phyloP scores from a whole-genome alignment of 2,888 invertebrate genomes.

The Phyllotreta striolata region DNA sequence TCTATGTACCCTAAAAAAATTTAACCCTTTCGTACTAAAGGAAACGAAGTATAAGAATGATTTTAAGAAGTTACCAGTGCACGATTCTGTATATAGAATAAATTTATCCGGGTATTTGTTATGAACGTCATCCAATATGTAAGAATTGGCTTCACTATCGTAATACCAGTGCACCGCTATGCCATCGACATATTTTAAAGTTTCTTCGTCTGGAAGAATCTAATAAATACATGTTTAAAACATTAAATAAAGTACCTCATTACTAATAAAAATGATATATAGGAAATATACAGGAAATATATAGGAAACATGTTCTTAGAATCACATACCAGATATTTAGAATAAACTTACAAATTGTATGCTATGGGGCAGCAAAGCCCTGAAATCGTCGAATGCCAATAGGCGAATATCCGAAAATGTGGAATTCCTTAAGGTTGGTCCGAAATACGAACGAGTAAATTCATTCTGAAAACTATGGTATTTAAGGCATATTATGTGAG shows the following conservation, averaged over 20 bases:
- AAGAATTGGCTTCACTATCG: constrained; percentile 68
- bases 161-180: constrained; percentile 87
- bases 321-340: not conserved
- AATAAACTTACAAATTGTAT: constrained; percentile 8
- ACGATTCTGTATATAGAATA: constrained; percentile 76
- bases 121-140: constrained; percentile 65
- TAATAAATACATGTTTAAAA: constrained; percentile 45
- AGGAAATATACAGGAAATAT: too few species aligned
- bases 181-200: constrained; percentile 73
- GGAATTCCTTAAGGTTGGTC: constrained; percentile 72
- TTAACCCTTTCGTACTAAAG: too few species aligned
- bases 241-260: not conserved
- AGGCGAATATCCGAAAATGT: constrained; percentile 70
- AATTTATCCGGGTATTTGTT: constrained; percentile 51
- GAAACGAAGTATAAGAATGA: too few species aligned
- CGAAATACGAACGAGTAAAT: constrained; percentile 77
- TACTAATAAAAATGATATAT: too few species aligned
- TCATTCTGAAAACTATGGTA: constrained; percentile 63
- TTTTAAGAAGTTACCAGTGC: constrained; percentile 64
- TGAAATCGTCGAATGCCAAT: constrained; percentile 75
- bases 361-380: constrained; percentile 36
- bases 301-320: too few species aligned
- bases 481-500: not conserved
- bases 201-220: constrained; percentile 57
- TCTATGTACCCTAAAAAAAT: not conserved